These are phyloP conservation scores for Sicus ferrugineus DNA, from an alignment of 2,888 invertebrate genomes.

Conservation along the genomic window DNA sequence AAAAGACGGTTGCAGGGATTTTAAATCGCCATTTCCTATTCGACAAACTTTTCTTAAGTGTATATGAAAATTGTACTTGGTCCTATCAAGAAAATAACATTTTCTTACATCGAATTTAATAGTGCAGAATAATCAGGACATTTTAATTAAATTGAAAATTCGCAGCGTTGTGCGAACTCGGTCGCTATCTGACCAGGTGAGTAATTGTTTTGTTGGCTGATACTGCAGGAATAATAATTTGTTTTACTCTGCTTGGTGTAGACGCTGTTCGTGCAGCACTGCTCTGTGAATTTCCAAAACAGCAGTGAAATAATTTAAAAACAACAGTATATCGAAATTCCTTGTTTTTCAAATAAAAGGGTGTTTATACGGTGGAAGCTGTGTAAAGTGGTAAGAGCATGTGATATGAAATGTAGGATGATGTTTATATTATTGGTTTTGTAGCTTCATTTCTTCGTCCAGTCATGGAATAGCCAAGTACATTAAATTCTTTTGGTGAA, in stretches of 20 bases:
- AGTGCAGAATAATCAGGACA: neutral
- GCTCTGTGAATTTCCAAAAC: neutral
- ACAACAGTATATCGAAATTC: too few relatives aligned
- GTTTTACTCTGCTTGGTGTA: neutral
- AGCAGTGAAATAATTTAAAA: too few relatives aligned
- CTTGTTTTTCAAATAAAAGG: too few relatives aligned
- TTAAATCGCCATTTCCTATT: conserved; percentile 25
- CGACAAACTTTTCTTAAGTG: conserved; percentile 16
- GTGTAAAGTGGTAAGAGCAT: too few relatives aligned
- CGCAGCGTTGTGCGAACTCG: neutral
- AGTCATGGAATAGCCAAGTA: too few relatives aligned
- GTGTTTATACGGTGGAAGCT: too few relatives aligned
- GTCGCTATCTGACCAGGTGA: conserved; percentile 21
- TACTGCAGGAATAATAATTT: neutral
- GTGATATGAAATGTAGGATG: too few relatives aligned
- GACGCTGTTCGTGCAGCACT: neutral
- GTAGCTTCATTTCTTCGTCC: too few relatives aligned
- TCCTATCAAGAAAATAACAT: conserved; percentile 7
- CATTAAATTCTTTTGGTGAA: too few relatives aligned
- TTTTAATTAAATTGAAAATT: conserved; percentile 16
- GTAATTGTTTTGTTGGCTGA: conserved; percentile 9
- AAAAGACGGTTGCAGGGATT: neutral
- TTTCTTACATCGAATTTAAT: conserved; percentile 16
- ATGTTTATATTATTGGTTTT: too few relatives aligned
- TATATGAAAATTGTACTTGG: conserved; percentile 11